phyloP scores from a whole-genome alignment of 2,888 invertebrate species.

The Melanostoma scalare region DNA sequence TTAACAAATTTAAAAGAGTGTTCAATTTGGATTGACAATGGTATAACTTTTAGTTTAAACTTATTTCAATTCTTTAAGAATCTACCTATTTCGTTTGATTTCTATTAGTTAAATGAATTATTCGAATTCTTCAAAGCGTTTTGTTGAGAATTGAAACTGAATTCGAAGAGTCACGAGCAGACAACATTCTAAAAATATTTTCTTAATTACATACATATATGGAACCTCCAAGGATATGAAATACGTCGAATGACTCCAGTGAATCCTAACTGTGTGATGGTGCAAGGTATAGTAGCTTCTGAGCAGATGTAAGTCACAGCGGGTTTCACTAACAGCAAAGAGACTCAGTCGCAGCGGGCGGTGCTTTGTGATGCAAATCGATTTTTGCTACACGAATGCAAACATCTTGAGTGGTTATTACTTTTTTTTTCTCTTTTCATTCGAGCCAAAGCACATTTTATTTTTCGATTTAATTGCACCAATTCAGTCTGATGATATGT shows the following conservation, averaged over 20 bases:
- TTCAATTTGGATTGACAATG: too few relatives aligned
- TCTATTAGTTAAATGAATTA: too few relatives aligned
- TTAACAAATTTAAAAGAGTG: too few relatives aligned
- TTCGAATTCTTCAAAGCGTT: too few relatives aligned
- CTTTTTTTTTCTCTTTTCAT: constrained; percentile 2
- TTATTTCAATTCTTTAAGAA: too few relatives aligned
- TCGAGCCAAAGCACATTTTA: constrained; percentile 48
- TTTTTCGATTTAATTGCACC: constrained; percentile 61
- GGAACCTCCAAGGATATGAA: not conserved
- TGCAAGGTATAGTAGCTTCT: constrained; percentile 37
- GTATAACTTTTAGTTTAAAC: too few relatives aligned
- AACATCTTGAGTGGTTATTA: constrained; percentile 54
- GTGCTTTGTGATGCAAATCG: constrained; percentile 60
- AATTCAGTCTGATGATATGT: constrained; percentile 64
- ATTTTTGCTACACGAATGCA: constrained; percentile 42
- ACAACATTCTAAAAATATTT: too few relatives aligned
- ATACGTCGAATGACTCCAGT: constrained; percentile 14
- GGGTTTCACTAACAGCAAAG: constrained; percentile 25
- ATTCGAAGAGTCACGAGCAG: too few relatives aligned
- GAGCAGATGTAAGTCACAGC: constrained; percentile 56
- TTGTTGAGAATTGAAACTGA: too few relatives aligned
- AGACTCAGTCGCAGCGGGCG: constrained; percentile 49
- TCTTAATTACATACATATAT: too few relatives aligned
- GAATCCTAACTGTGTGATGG: constrained; percentile 22
- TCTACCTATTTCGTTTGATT: too few relatives aligned